Evolutionary conservation across 2,888 invertebrate genomes (phyloP), one percentile per base, ranked within the genome.

Genomic region (Yponomeuta malinellus): DNA sequence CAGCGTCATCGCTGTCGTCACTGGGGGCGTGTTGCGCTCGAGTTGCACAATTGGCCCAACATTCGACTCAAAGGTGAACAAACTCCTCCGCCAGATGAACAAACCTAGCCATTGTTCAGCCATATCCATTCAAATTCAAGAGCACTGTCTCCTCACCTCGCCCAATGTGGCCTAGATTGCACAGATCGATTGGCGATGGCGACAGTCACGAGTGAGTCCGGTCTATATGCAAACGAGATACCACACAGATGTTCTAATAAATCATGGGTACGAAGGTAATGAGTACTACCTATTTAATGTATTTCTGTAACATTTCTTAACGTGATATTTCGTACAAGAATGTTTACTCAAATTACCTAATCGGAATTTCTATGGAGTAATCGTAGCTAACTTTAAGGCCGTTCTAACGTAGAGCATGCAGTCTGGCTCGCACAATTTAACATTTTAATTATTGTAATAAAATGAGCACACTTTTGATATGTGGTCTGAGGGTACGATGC

Each of bases 41-140:
- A 75, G 77, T 81, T 81, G 78, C 77, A 77, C 79, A 83, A 81
- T 63, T 63, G 33, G 15, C 43, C 29, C 52, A n/a, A 33, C 52
- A 10, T 1, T 23, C 68, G 52, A 9, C 67, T 37, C 15, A 31
- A 33, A 66, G 33, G 33, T 70, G 33, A 70, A 70, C 63, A 59
- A 69, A 31, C 69, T 69, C 52, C 31, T 15, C 10, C 52, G 15
- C 68, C 43, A 23, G 52, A 23, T 29, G 59, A 59, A 31, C 29
- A 69, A 59, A 69, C 29, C 10, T 52, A 48, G 29, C 59, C 59
- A 69, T 69, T 69, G 52, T 69, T 68, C 6, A 68, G 31, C 65
- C 2, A 10, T 29, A 64, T 10, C 29, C 33, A 31, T 65, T 65
- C 52, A 65, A 29, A 31, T 65, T 29, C 65, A 65, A 65, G 65